Conservation (phyloP, 2,888 invertebrate genomes). For the Drosophila tripunctata region DNA sequence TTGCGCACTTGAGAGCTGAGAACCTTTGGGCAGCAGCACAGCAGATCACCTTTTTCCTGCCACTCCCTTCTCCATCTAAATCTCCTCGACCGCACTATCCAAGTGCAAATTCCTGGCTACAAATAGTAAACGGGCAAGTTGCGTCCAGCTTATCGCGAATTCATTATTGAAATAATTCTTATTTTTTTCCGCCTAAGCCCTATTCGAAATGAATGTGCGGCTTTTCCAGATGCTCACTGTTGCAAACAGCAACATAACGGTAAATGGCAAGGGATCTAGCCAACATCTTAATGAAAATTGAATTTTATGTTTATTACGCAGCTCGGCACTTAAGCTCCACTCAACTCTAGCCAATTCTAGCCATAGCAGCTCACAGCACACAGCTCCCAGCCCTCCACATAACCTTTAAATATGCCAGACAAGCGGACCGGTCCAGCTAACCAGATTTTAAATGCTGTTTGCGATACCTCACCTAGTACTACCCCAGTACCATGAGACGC, state of each 20-base stretch:
- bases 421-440: slow-evolving; percentile 35
- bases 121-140: slow-evolving; percentile 47
- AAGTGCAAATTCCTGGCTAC: slow-evolving; percentile 70
- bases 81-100: not conserved
- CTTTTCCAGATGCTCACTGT: not conserved
- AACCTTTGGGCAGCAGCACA: slow-evolving; percentile 55
- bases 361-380: not conserved
- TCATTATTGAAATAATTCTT: slow-evolving; percentile 79
- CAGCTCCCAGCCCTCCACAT: slow-evolving; percentile 59
- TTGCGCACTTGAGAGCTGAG: slow-evolving; percentile 69
- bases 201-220: slow-evolving; percentile 20
- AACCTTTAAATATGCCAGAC: slow-evolving; percentile 67
- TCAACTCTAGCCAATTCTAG: not conserved
- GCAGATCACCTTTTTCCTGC: slow-evolving; percentile 13
- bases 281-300: slow-evolving; percentile 78
- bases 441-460: slow-evolving; percentile 52
- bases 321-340: slow-evolving; percentile 45
- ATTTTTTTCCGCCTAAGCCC: slow-evolving; percentile 51
- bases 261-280: slow-evolving; percentile 68
- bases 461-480: slow-evolving; percentile 21
- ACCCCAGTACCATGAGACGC: slow-evolving; percentile 35
- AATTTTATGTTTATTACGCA: slow-evolving; percentile 79
- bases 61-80: not conserved
- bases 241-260: slow-evolving; percentile 60
- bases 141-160: slow-evolving; percentile 74